Percentiles rank a stretch among this genome's conserved stretches.
phyloP scores from a whole-genome alignment of 2,888 invertebrate species.

The Rotaria magnacalcarata region DNA sequence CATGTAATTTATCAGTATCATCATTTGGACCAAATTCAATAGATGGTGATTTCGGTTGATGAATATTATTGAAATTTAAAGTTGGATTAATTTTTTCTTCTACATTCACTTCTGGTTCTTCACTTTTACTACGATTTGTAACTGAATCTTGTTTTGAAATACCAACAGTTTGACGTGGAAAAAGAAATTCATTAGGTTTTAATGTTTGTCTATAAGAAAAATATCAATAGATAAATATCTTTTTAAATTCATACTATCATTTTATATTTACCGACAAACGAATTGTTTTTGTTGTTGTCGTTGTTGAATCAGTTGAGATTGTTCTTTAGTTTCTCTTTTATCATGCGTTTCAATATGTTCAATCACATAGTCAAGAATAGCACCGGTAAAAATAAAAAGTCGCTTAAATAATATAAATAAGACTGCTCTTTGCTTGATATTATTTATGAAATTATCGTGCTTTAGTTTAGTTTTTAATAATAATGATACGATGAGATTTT shows the following conservation, averaged over 20 bases:
- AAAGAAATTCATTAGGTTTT: background rate
- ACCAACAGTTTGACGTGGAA: background rate
- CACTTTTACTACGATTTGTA: background rate
- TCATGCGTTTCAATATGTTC: background rate
- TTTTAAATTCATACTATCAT: no score
- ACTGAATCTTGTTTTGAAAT: background rate
- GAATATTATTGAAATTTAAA: no score
- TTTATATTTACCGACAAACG: background rate
- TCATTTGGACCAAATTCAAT: background rate
- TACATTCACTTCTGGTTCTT: no score
- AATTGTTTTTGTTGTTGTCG: background rate
- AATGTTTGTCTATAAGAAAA: background rate
- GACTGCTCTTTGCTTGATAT: background rate
- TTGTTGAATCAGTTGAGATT: background rate
- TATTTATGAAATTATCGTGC: background rate
- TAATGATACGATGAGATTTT: background rate
- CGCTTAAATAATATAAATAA: background rate
- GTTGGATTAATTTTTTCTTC: no score
- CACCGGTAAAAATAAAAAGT: background rate
- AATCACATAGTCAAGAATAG: background rate
- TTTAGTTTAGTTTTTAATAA: background rate
- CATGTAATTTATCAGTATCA: background rate
- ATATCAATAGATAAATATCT: background rate
- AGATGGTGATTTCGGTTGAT: no score
- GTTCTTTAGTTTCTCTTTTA: background rate